Percentiles rank a stretch among this genome's conserved stretches.
These are phyloP conservation scores for Fistularia commersonii DNA, from an alignment of 2,797 vertebrate species.

Conservation along the genomic window DNA sequence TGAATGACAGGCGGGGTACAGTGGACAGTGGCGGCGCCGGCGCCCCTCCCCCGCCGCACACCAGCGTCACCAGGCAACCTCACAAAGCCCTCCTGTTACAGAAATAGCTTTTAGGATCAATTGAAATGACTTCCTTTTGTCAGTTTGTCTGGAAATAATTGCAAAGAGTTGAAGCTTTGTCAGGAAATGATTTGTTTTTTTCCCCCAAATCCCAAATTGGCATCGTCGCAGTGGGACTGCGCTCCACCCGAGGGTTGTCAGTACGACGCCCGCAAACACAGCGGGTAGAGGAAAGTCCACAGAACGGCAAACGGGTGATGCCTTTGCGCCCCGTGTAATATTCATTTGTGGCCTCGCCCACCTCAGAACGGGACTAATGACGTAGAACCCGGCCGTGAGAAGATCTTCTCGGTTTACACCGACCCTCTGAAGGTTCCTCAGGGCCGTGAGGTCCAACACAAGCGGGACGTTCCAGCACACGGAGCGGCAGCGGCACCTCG, in stretches of 20 bases:
- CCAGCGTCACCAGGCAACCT: conserved; percentile 73
- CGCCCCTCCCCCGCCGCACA: conserved; percentile 46
- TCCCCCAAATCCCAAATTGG: conserved; percentile 5
- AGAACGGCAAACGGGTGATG: not conserved
- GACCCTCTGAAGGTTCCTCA: too few relatives aligned
- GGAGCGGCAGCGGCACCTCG: conserved; percentile 19
- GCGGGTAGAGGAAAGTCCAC: conserved; percentile 32
- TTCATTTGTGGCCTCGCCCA: too few relatives aligned
- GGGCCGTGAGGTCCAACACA: too few relatives aligned
- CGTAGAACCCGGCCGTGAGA: too few relatives aligned
- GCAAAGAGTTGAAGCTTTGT: conserved; percentile 71
- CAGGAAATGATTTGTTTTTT: conserved; percentile 56
- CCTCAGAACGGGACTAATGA: too few relatives aligned
- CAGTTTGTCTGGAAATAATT: conserved; percentile 70
- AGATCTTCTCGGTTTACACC: too few relatives aligned
- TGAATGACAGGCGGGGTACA: conserved; percentile 68
- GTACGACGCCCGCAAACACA: conserved; percentile 48
- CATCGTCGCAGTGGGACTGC: conserved; percentile 42
- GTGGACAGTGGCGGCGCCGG: conserved; percentile 36
- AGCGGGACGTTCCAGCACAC: too few relatives aligned
- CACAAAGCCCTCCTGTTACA: conserved; percentile 68
- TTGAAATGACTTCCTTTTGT: conserved; percentile 71
- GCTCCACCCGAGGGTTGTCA: conserved; percentile 53
- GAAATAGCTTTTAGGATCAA: conserved; percentile 74
- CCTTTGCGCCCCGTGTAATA: conserved; percentile 1